Percentiles rank a stretch among this genome's conserved stretches.
Conservation (phyloP, 2,888 invertebrate genomes). For the Epistrophe grossulariae region DNA sequence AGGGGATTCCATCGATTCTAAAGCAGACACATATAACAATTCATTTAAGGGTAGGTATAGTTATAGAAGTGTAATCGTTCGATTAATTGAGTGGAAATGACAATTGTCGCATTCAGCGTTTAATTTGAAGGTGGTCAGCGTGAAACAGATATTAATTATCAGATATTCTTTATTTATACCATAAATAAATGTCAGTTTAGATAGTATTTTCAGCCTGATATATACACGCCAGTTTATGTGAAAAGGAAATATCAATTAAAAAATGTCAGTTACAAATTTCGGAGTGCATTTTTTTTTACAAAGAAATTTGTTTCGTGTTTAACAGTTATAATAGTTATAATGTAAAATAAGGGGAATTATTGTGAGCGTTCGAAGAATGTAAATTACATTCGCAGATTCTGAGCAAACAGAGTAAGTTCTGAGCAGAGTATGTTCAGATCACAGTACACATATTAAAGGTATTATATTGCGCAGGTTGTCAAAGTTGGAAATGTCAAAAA, state of each 20-base stretch:
- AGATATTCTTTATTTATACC: background rate
- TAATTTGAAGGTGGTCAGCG: constrained; percentile 66
- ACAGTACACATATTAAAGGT: too few relatives aligned
- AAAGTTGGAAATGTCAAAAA: too few relatives aligned
- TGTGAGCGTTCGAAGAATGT: too few relatives aligned
- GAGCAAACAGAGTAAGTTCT: too few relatives aligned
- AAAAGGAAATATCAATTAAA: background rate
- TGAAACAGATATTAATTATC: constrained; percentile 58
- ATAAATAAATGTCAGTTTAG: background rate
- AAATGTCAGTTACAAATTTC: background rate
- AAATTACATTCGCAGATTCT: too few relatives aligned
- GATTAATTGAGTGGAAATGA: constrained; percentile 70
- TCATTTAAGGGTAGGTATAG: constrained; percentile 55
- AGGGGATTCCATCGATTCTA: constrained; percentile 28
- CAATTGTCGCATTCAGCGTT: constrained; percentile 63
- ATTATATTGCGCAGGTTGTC: too few relatives aligned
- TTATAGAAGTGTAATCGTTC: constrained; percentile 57
- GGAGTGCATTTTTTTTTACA: too few relatives aligned
- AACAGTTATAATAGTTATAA: too few relatives aligned
- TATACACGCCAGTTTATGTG: background rate
- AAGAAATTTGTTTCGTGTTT: too few relatives aligned
- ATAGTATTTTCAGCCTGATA: background rate
- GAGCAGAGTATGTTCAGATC: too few relatives aligned
- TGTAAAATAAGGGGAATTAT: too few relatives aligned
- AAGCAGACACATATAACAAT: constrained; percentile 27